Evolutionary conservation across 2,113 vertebrate species (phyloP), one percentile per base, ranked within the genome.

Genomic region (Syngnathoides biaculeatus): DNA sequence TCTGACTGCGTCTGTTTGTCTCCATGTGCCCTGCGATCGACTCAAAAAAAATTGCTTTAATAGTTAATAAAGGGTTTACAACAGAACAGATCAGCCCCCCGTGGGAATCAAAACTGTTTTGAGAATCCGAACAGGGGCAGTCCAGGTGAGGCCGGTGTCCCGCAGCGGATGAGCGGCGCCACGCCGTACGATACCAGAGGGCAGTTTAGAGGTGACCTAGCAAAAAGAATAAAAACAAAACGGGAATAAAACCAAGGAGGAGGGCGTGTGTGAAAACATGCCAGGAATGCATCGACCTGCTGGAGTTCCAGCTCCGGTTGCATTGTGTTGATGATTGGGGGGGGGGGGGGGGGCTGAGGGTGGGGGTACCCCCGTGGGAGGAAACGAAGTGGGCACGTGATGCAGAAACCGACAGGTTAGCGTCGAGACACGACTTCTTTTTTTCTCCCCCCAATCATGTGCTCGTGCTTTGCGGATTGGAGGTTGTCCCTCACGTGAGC

Each of bases 321-420:
- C 47, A 62, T 53, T 50, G 26, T 60, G 64, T 50, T 42, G 64
- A 48, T 38, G 38, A 48, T n/a, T 19, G 59, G 1, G 50, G 40
- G 48, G 62, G 42, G 14, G 42, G 55, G 67, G 64, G 52, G 24
- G n/a, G 42, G 24, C 22, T n/a, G 60, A 0, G 52, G 30, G 0
- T 4, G 58, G 38, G 42, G 5, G 56, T n/a, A n/a, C n/a, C n/a
- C n/a, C 22, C 60, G 9, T 45, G 14, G 55, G 73, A 57, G 35
- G 56, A 64, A 43, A 69, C 73, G 72, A 82, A 40, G 12, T 4
- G 22, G 20, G 22, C 83, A 81, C 78, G 84, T 87, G 83, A 86
- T 15, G 22, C 38, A 3, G 26, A 47, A 35, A 77, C 69, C 79
- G 14, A 53, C 53, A 53, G 10, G 52, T 63, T 64, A n/a, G 74